phyloP scores from a whole-genome alignment of 2,888 invertebrate genomes.

The Hydroisotoma schaefferi region DNA sequence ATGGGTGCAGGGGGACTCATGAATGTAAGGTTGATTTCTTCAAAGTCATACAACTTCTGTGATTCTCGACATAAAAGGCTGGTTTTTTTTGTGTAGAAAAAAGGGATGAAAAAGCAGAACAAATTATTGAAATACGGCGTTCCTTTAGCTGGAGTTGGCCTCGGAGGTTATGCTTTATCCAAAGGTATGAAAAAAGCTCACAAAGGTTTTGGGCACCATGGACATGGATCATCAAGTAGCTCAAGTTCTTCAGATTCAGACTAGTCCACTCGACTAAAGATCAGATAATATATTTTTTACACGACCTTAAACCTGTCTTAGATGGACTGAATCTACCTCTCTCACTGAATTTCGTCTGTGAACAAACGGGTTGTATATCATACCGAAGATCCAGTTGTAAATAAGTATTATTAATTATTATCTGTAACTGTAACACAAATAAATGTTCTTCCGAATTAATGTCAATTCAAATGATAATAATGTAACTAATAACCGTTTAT shows the following conservation, averaged over 20 bases:
- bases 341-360: no score
- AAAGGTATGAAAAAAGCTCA: slow-evolving; percentile 52
- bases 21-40: slow-evolving; percentile 26
- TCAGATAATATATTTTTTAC: background rate
- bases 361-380: no score
- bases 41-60: background rate
- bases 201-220: slow-evolving; percentile 21
- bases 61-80: background rate
- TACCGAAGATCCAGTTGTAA: no score
- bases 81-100: slow-evolving; percentile 47
- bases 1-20: slow-evolving; percentile 39
- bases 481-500: no score
- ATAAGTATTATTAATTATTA: no score
- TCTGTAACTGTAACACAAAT: no score
- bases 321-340: no score
- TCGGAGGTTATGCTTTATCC: slow-evolving; percentile 60
- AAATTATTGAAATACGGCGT: slow-evolving; percentile 55
- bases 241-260: slow-evolving; percentile 6
- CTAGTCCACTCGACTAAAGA: background rate
- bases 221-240: slow-evolving; percentile 20
- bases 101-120: slow-evolving; percentile 53
- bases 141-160: slow-evolving; percentile 54
- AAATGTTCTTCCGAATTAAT: no score
- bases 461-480: no score
- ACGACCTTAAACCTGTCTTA: slow-evolving; percentile 2